Conservation (phyloP, 2,888 invertebrate genomes). For the Synergus laeviventris region DNA sequence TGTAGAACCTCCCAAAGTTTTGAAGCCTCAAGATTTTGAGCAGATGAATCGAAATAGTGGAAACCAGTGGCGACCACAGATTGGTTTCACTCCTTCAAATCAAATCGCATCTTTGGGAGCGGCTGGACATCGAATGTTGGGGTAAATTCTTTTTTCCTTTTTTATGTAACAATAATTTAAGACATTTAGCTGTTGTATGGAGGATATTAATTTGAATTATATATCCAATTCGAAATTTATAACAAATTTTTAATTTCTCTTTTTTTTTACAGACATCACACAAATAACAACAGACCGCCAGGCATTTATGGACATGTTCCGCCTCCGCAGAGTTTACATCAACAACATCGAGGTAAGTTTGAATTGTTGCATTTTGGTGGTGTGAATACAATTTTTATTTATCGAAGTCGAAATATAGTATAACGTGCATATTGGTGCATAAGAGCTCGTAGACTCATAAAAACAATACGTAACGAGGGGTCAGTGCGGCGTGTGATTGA, state of each 20-base stretch:
- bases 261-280: slow-evolving; percentile 68
- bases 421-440: background rate
- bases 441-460: slow-evolving; percentile 19
- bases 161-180: background rate
- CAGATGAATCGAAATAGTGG: slow-evolving; percentile 78
- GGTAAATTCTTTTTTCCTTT: slow-evolving; percentile 73
- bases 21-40: slow-evolving; percentile 87
- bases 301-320: slow-evolving; percentile 72
- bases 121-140: slow-evolving; percentile 87
- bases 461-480: slow-evolving; percentile 24
- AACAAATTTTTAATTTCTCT: background rate
- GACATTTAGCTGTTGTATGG: background rate
- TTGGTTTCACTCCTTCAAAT: slow-evolving; percentile 84
- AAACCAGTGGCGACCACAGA: slow-evolving; percentile 83
- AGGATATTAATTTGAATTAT: slow-evolving; percentile 5
- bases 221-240: background rate
- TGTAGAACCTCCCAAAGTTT: slow-evolving; percentile 84
- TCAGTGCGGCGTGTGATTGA: slow-evolving; percentile 30
- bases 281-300: slow-evolving; percentile 61
- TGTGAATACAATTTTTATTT: background rate
- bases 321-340: slow-evolving; percentile 58
- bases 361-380: slow-evolving; percentile 52
- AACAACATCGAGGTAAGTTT: slow-evolving; percentile 40
- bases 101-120: slow-evolving; percentile 82
- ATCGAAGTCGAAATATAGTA: background rate